phyloP scores from a whole-genome alignment of 2,888 invertebrate species.

The Shargacucullia verbasci region DNA sequence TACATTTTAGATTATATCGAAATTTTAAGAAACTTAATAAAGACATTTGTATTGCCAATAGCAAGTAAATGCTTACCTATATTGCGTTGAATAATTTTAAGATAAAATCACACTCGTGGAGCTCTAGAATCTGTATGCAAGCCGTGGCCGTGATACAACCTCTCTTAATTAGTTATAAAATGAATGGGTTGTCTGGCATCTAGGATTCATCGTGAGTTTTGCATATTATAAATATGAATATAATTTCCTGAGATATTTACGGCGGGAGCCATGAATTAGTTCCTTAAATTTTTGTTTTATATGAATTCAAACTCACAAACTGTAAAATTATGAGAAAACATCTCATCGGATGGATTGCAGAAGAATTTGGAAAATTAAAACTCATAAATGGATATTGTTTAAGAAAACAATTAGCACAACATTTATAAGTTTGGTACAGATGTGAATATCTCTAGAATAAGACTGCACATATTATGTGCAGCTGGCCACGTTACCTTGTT shows the following conservation, averaged over 20 bases:
- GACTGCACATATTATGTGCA: too few relatives aligned
- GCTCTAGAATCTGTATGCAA: constrained; percentile 30
- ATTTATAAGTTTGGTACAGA: not conserved
- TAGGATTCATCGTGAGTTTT: constrained; percentile 30
- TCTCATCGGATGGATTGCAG: too few relatives aligned
- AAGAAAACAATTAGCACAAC: too few relatives aligned
- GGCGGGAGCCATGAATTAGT: constrained; percentile 14
- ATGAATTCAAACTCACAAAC: too few relatives aligned
- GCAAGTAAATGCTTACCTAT: not conserved
- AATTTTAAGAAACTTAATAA: too few relatives aligned
- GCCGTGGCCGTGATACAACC: constrained; percentile 14
- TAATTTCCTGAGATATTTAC: constrained; percentile 21
- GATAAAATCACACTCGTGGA: constrained; percentile 29
- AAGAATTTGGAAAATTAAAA: too few relatives aligned
- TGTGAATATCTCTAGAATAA: constrained; percentile 5
- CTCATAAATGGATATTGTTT: too few relatives aligned
- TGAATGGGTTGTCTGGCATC: constrained; percentile 26
- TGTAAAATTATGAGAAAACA: too few relatives aligned
- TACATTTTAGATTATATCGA: too few relatives aligned
- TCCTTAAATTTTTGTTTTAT: constrained; percentile 7
- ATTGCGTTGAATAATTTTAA: not conserved
- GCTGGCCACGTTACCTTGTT: not conserved
- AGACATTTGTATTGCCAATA: constrained; percentile 22
- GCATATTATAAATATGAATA: constrained; percentile 40
- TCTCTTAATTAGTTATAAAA: constrained; percentile 44